These are phyloP conservation scores for Sarcophaga bullata DNA, from an alignment of 1,140 invertebrate species.

Conservation along the genomic window DNA sequence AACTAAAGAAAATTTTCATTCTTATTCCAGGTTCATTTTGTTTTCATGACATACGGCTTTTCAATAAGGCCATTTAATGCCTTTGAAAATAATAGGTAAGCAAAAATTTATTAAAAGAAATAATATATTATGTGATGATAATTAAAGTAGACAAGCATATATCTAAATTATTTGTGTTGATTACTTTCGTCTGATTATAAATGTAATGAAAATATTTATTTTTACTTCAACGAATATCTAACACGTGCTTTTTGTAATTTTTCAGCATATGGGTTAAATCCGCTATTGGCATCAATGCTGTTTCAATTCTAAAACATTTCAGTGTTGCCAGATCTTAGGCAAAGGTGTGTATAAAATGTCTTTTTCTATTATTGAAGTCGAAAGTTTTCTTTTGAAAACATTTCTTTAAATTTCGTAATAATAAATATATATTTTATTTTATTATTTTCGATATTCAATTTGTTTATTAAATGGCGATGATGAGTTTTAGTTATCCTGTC, in stretches of 20 bases:
- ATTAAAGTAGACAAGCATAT: constrained; percentile 47
- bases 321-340: not conserved
- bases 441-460: not conserved
- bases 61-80: not conserved
- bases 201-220: not conserved
- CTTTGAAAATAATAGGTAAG: not conserved
- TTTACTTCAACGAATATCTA: not conserved
- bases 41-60: too few relatives aligned
- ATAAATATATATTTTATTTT: too few relatives aligned
- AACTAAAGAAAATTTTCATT: too few relatives aligned
- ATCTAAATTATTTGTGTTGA: constrained; percentile 44
- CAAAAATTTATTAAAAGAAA: not conserved
- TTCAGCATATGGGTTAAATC: not conserved
- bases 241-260: constrained; percentile 8
- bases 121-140: constrained; percentile 39
- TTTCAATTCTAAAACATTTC: not conserved
- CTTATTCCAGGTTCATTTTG: too few relatives aligned
- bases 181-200: constrained; percentile 39
- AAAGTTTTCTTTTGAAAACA: too few relatives aligned
- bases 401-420: too few relatives aligned
- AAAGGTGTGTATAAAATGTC: not conserved
- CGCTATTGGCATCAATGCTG: not conserved
- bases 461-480: constrained; percentile 35
- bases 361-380: not conserved
- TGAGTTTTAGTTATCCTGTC: constrained; percentile 46